Base-by-base conservation (phyloP, 2,888 invertebrate species). In the Strigamia maritima region DNA sequence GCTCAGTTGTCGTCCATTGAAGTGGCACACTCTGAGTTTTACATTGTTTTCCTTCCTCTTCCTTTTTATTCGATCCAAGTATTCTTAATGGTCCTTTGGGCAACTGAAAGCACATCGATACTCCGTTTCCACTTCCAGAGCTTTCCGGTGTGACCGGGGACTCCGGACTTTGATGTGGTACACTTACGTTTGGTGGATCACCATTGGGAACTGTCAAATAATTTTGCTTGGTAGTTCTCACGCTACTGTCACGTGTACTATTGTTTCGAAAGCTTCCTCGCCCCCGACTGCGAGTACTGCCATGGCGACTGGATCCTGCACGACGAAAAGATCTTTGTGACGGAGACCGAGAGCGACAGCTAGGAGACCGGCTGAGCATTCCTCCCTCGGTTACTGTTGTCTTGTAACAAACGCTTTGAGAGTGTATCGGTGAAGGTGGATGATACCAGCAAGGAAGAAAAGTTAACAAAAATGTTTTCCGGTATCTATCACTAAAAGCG, bases 401-500 rank as follows among this genome's bases (percentile, higher is more conserved):
- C 74, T 70, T 78, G 35, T 70, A 77, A 54, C 40, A 80, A 35
- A 76, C 81, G 54, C 80, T 79, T 78, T 80, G 80, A 38, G 81
- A 80, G 26, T 80, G 80, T 24, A 26, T 78, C 8, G 81, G 81
- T 10, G 81, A 81, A 0, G 79, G 79, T 28, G 31, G 35, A 22
- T 77, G 60, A 79, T 79, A 81, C 81, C 84, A 82, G 49, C 83
- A 83, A 6, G 83, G 83, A 38, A 84, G 82, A 81, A 86, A 85
- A 31, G 84, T 84, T 49, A 82, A 79, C 31, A 85, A 79, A 82
- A 87, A 87, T 2, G 91, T 92, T 82, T 89, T 88, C 74, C 92
- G 88, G 86, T 92, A 93, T 83, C 92, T 91, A 84, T 91, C 91
- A 81, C 92, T 92, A 84, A 94, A 89, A 75, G 91, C 90, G 82